These are phyloP conservation scores for Hydrotaea diabolus DNA, from an alignment of 2,888 invertebrate genomes.

Conservation along the genomic window DNA sequence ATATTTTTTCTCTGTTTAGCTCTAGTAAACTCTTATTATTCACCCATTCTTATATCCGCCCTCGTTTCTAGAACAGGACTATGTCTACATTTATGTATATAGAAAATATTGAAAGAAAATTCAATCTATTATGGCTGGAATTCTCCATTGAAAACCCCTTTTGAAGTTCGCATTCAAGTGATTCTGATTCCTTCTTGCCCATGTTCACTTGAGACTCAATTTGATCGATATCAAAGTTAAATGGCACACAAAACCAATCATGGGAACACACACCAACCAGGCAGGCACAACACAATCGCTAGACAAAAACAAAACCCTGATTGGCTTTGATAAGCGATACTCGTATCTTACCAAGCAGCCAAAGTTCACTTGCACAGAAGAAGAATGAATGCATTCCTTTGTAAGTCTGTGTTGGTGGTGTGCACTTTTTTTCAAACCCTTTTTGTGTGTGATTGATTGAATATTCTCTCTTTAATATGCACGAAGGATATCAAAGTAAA, in stretches of 20 bases:
- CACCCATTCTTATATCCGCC: too few species aligned
- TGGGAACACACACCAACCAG: background rate
- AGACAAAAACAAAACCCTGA: too few species aligned
- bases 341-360: background rate
- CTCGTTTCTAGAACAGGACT: too few species aligned
- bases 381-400: background rate
- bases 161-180: conserved; percentile 20
- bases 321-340: background rate
- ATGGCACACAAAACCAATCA: background rate
- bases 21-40: too few species aligned
- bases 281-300: too few species aligned
- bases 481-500: background rate
- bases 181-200: background rate
- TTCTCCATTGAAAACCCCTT: background rate
- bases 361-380: background rate
- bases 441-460: background rate
- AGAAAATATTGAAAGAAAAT: background rate
- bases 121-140: conserved; percentile 23
- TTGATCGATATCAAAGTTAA: conserved; percentile 27
- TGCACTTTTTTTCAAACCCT: background rate
- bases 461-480: background rate
- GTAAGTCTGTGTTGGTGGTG: background rate
- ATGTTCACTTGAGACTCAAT: conserved; percentile 12
- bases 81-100: background rate
- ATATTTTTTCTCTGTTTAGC: too few species aligned